Evolutionary conservation across 2,113 vertebrate genomes (phyloP).

Genomic region (Carettochelys insculpta): DNA sequence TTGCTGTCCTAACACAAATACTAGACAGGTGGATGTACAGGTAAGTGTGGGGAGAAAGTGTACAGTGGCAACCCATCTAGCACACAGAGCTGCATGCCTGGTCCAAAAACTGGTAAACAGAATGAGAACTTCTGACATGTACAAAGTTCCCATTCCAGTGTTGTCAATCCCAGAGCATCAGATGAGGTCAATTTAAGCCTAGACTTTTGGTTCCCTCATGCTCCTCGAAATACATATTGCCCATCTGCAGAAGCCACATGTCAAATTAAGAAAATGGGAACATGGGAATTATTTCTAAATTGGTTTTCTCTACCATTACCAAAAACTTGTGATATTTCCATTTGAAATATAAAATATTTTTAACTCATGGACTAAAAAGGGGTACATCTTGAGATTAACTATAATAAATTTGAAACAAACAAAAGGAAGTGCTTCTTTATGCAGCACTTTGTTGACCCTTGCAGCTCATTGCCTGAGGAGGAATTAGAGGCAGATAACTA

Average conservation of each 20-base stretch:
- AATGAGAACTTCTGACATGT: fast-evolving
- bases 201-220: neutral
- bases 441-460: constrained; percentile 25
- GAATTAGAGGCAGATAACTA: constrained; percentile 30
- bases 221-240: neutral
- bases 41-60: no score
- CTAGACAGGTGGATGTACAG: no score
- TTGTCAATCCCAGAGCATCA: neutral
- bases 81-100: neutral
- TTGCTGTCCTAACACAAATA: no score
- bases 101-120: neutral
- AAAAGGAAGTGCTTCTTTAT: constrained; percentile 35
- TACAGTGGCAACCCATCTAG: neutral
- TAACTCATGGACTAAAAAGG: constrained; percentile 23
- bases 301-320: neutral
- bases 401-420: neutral
- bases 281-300: constrained; percentile 17
- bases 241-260: neutral
- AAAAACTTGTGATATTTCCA: constrained; percentile 29
- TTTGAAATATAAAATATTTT: constrained; percentile 58
- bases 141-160: constrained; percentile 27
- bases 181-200: neutral
- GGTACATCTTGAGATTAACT: constrained; percentile 10
- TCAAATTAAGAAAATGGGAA: neutral
- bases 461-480: neutral